phyloP scores from a whole-genome alignment of 2,888 invertebrate species.

The Uropetala carovei region DNA sequence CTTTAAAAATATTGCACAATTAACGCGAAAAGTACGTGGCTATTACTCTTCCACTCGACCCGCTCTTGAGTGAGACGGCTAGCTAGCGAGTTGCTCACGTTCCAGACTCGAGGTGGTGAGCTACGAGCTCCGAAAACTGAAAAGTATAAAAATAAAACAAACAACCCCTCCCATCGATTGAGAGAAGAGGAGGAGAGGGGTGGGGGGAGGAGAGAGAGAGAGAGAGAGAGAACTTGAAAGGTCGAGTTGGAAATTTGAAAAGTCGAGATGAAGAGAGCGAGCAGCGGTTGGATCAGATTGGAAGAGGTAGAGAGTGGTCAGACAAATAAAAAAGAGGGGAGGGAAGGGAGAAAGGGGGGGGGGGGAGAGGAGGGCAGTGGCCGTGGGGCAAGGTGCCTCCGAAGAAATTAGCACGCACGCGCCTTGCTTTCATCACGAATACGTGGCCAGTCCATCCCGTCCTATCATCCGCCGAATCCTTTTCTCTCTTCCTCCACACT shows the following conservation, averaged over 20 bases:
- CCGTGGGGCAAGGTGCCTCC: not conserved
- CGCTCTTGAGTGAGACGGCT: not conserved
- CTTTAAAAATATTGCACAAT: not conserved
- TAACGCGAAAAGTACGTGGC: not conserved
- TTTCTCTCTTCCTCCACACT: not conserved
- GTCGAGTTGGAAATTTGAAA: constrained; percentile 1
- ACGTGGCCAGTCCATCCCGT: not conserved
- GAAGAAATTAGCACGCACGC: constrained; percentile 8
- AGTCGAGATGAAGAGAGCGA: constrained; percentile 18
- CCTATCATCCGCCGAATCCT: not conserved
- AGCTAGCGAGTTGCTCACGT: not conserved
- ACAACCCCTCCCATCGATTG: not conserved
- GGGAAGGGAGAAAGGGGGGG: too few relatives aligned
- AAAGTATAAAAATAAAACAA: constrained; percentile 12
- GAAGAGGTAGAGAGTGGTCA: not conserved
- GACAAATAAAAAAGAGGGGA: not conserved
- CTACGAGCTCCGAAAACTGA: constrained; percentile 19
- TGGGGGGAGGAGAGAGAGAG: not conserved
- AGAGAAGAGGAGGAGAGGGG: not conserved
- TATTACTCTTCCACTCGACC: not conserved
- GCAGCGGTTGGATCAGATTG: constrained; percentile 1
- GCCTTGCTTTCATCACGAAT: constrained; percentile 33
- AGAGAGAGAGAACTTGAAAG: not conserved
- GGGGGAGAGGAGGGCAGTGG: not conserved
- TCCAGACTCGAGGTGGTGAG: not conserved